phyloP scores from a whole-genome alignment of 2,797 vertebrate species.

The Alcedo atthis region DNA sequence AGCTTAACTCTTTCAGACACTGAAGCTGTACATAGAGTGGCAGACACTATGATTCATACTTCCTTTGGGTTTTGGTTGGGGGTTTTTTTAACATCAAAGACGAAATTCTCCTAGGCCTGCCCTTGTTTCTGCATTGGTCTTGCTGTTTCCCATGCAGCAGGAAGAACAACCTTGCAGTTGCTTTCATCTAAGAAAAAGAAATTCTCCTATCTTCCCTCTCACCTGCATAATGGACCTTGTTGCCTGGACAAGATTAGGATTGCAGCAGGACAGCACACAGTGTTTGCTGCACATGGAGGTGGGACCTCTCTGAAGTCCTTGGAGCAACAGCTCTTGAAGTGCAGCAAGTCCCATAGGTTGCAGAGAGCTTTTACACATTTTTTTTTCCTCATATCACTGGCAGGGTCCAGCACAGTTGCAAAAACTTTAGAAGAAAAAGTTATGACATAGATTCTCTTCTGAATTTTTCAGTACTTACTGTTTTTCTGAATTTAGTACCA shows the following conservation, averaged over 20 bases:
- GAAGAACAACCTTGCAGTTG: not conserved
- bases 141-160: not conserved
- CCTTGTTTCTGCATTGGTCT: not conserved
- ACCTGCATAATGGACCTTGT: not conserved
- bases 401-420: not conserved
- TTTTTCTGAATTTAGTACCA: not conserved
- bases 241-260: not conserved
- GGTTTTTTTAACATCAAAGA: not conserved
- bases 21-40: not conserved
- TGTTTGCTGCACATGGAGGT: not conserved
- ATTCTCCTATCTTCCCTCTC: not conserved
- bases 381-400: not conserved
- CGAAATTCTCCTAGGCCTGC: not conserved
- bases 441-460: not conserved
- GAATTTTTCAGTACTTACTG: not conserved
- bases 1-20: not conserved
- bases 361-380: not conserved
- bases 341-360: not conserved
- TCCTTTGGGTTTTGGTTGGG: not conserved
- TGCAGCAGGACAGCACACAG: not conserved
- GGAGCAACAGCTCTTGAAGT: not conserved
- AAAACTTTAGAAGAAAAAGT: not conserved
- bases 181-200: not conserved
- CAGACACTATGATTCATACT: not conserved
- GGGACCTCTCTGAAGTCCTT: not conserved